Evolutionary conservation across 1,140 invertebrate species (phyloP).

Genomic region (Drosophila watanabei): DNA sequence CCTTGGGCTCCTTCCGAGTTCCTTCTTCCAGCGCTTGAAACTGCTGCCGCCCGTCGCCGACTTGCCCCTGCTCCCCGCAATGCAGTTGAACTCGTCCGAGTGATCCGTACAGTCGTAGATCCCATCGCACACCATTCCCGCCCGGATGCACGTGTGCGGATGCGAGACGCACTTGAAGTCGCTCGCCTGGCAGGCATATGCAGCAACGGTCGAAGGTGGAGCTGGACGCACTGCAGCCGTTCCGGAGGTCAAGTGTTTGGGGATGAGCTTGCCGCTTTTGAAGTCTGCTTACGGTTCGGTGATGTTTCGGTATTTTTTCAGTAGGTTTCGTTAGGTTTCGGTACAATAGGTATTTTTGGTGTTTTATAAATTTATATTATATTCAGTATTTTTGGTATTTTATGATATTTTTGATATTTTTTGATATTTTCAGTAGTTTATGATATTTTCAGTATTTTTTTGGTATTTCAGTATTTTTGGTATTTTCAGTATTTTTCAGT

Average conservation of each 20-base stretch:
- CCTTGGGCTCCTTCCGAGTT: conserved; percentile 11
- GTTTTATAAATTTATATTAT: not conserved
- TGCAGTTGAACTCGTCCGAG: conserved; percentile 91
- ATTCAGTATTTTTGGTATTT: not conserved
- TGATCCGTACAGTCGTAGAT: conserved; percentile 90
- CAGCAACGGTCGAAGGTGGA: conserved; percentile 7
- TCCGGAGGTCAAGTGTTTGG: conserved; percentile 25
- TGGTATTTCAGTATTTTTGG: not conserved
- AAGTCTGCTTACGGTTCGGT: conserved; percentile 51
- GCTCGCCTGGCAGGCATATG: conserved; percentile 70
- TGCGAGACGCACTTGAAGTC: conserved; percentile 85
- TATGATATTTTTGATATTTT: not conserved
- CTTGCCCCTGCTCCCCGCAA: conserved; percentile 33
- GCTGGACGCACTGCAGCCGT: conserved; percentile 26
- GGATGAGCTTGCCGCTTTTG: conserved; percentile 57
- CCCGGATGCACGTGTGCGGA: conserved; percentile 87
- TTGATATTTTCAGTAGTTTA: too few species aligned
- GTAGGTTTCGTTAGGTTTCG: conserved; percentile 25
- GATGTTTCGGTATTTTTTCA: conserved; percentile 31
- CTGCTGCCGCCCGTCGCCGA: conserved; percentile 4
- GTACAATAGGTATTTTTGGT: conserved; percentile 7
- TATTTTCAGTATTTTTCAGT: too few species aligned
- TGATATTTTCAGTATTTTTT: conserved; percentile 3
- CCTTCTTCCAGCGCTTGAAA: conserved; percentile 74
- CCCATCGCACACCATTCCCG: conserved; percentile 89